Base-by-base conservation (phyloP, 2,113 vertebrate species). In the Dromaius novaehollandiae region DNA sequence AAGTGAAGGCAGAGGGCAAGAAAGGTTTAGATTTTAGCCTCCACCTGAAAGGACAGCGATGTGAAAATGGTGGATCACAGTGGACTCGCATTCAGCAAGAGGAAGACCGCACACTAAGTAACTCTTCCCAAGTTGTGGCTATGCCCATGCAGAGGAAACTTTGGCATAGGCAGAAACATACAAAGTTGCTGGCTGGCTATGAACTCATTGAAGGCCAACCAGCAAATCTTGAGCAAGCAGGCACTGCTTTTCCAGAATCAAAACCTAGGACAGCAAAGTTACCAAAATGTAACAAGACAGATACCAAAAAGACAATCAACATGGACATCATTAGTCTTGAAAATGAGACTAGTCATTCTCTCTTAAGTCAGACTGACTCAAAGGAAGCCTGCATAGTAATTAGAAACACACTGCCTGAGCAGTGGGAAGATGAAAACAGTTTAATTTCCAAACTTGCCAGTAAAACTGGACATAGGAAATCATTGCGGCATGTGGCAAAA, bases 11-110 rank as follows among this genome's bases (percentile, higher is more conserved):
- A 13, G 95, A 88, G 64, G 87, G 68, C 64, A 90, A 89, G 79
- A 91, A 94, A 40, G 64, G 94, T 11, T 61, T 95, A n/a, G 95
- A 96, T 93, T 32, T 95, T 83, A 93, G 93, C 42, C 90, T 84
- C 53, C 82, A 19, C 78, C 93, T 92, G n/a, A 96, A 96, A 69
- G 92, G 66, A 18, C 91, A 86, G 61, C 80, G 86, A 15, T 46
- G 32, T 58, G 93, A 93, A 63, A 91, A 20, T 0, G 28, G 48
- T 6, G 48, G 22, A 13, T 34, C 63, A 0, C 95, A 53, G 58
- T 84, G 85, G 93, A 42, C 82, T 48, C 3, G 0, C 38, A 7
- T 85, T 38, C 91, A 86, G 64, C 92, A 83, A 30, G 78, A 70
- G 60, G 78, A 93, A 51, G 50, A 30, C 38, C 7, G 1, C 61